Evolutionary conservation across 2,797 vertebrate genomes (phyloP), one percentile per base, ranked within the genome.

Genomic region (Knipowitschia caucasica): DNA sequence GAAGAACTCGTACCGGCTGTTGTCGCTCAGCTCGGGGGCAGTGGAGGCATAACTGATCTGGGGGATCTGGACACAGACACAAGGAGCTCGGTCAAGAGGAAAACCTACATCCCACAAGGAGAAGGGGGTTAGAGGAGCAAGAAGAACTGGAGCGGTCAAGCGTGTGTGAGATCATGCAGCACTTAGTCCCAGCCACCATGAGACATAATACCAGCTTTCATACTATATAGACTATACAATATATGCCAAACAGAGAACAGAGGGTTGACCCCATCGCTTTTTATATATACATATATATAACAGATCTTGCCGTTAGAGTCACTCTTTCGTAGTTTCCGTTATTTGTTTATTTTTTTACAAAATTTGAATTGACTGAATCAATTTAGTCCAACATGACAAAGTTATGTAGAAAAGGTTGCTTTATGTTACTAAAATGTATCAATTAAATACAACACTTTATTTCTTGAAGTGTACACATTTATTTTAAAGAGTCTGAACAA

Each of bases 31-130:
- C 84, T 97, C 95, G 0, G 95, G 95, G 3, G 94, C 94, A 0
- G 95, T 95, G 67, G 94, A 95, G 38, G 95, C 94, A 0, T 97
- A 96, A 80, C 94, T 96, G 86, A 97, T 94, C 89, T 97, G 94
- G 1, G 94, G 94, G 49, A 97, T 93, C 94, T 97, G 82, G n/a
- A 53, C 61, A 56, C 40, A 72, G 15, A 47, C 45, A 47, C 18
- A 74, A 72, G 42, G 21, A 36, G 43, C 54, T 0, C 0, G 35
- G 62, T 67, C 64, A 61, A 77, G 55, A 56, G 27, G 59, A 74
- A 82, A 78, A 65, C 29, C 53, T 25, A 31, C 55, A 42, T 17
- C 10, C 6, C 29, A 55, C 39, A 62, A 71, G 63, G 77, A 75
- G 57, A 66, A 68, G 51, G 60, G 56, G 56, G 69, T 58, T 36